Conservation (phyloP, 2,797 vertebrate species). For the Clamator glandarius region DNA sequence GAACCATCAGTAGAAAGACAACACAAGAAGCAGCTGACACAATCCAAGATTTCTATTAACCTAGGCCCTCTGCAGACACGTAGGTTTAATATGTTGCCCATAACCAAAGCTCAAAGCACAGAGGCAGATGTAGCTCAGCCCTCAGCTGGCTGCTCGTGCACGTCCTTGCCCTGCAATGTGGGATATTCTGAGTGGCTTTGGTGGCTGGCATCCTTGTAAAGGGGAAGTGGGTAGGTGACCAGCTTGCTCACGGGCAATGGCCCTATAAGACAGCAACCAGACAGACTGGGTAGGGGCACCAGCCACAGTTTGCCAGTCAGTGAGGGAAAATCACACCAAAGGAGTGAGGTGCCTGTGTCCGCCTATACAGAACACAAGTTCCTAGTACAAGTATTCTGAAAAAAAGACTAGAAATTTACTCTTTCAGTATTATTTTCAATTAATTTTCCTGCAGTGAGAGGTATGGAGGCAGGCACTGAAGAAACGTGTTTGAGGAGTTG, state of each 20-base stretch:
- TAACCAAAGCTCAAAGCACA: no score
- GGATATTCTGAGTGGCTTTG: background rate
- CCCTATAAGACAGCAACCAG: background rate
- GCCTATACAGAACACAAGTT: background rate
- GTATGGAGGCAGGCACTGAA: background rate
- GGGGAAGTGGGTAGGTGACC: background rate
- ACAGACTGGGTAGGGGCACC: no score
- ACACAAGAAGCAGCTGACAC: no score
- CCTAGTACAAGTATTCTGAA: background rate
- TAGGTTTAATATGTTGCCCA: no score
- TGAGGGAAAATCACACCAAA: background rate
- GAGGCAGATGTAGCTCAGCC: fast-evolving
- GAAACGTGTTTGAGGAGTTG: background rate
- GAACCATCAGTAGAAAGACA: no score
- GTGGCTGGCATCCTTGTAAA: no score
- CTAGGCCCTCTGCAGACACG: background rate
- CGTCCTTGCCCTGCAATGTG: no score
- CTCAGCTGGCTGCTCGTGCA: no score
- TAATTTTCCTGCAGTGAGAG: background rate
- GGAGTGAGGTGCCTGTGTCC: fast-evolving
- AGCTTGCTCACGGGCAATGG: fast-evolving
- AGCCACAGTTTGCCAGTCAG: fast-evolving
- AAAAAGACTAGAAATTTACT: background rate
- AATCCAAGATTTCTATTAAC: no score
- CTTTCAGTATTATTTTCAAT: background rate